phyloP scores from a whole-genome alignment of 2,113 vertebrate species.

The Canis aureus region DNA sequence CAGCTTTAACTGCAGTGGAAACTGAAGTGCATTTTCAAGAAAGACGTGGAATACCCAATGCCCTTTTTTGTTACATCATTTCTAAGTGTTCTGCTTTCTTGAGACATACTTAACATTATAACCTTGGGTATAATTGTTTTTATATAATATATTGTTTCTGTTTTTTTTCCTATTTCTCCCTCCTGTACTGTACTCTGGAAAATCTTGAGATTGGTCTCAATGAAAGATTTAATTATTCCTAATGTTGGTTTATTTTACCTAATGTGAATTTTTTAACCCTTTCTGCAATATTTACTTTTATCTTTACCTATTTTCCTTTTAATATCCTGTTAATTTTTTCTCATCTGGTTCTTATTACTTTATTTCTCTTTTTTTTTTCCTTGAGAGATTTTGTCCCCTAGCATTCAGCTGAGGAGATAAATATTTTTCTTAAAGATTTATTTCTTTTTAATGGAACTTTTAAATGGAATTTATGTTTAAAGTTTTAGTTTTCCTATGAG shows the following conservation, averaged over 20 bases:
- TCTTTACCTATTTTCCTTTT: neutral
- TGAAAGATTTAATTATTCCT: neutral
- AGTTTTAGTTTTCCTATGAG: neutral
- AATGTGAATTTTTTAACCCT: neutral
- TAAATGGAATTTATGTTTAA: neutral
- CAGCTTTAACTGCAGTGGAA: neutral
- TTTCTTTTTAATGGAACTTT: neutral
- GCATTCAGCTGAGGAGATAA: neutral
- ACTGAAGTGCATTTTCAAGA: neutral
- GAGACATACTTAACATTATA: conserved; percentile 27
- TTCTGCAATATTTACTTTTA: neutral
- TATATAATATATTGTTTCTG: neutral
- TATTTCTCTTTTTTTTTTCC: neutral
- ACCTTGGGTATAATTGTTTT: neutral
- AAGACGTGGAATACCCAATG: neutral
- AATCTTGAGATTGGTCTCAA: neutral
- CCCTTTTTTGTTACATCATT: neutral
- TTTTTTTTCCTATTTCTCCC: neutral
- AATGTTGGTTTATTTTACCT: neutral
- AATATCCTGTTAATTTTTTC: neutral
- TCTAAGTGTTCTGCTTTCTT: neutral
- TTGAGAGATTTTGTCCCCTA: neutral
- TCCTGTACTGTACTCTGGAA: neutral
- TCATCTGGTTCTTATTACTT: neutral
- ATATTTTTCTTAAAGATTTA: neutral